Conservation (phyloP, 1,140 invertebrate species). For the Drosophila kikkawai region DNA sequence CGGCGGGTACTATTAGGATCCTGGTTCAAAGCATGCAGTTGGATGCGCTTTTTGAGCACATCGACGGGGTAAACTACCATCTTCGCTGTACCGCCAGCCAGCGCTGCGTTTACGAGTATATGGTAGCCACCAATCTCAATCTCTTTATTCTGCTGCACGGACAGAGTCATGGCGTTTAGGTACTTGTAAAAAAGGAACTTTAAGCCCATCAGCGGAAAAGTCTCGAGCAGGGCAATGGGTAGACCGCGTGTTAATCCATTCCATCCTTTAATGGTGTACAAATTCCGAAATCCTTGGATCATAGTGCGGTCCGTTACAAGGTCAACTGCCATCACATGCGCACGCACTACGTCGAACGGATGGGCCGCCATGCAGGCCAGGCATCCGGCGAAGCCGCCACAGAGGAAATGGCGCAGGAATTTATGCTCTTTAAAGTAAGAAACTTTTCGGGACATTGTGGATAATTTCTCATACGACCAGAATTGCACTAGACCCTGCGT, state of each 20-base stretch:
- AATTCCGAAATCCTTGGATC: neutral
- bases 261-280: slow-evolving; percentile 1
- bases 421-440: neutral
- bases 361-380: neutral
- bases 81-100: slow-evolving; percentile 6
- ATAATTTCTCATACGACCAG: slow-evolving; percentile 11
- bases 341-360: neutral
- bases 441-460: neutral
- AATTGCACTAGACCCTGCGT: neutral
- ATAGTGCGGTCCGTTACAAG: too few relatives aligned
- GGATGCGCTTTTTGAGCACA: slow-evolving; percentile 4
- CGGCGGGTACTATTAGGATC: neutral
- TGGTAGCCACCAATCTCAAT: neutral
- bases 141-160: neutral
- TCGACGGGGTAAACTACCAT: slow-evolving; percentile 3
- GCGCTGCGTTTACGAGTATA: neutral
- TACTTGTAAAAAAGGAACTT: slow-evolving; percentile 11
- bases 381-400: slow-evolving; percentile 1
- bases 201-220: slow-evolving; percentile 6
- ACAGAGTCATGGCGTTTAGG: neutral
- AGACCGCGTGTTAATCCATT: neutral
- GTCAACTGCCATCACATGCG: neutral
- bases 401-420: neutral
- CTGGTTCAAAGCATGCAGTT: neutral
- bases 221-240: neutral